Evolutionary conservation across 2,113 vertebrate species (phyloP), one percentile per base, ranked within the genome.

Genomic region (Prietella phreatophila): DNA sequence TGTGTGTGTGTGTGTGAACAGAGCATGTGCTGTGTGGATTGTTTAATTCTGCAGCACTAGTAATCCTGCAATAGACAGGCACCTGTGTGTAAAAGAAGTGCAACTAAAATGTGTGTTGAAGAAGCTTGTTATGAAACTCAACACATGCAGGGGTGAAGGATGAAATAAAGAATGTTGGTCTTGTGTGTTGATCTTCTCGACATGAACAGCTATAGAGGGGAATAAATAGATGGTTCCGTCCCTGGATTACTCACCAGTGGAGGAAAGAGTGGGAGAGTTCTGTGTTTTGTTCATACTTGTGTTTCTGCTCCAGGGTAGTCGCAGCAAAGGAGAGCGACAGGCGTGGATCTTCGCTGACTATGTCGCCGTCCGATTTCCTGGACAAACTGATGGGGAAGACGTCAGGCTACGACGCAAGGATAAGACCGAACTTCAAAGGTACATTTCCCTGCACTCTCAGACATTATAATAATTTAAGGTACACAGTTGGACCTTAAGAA

Each of bases 341-440:
- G 94, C 96, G 96, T 95, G 95, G 95, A 90, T 96, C 97, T 92
- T 95, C 97, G 75, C 94, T 96, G 93, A 96, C 96, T 91, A 94
- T 99, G 94, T 99, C 98, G 93, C 98, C 98, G 88, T 99, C 98
- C 86, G 98, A 99, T 96, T 99, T 99, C 95, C 96, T 99, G 96
- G 98, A 99, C 93, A 99, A 99, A 92, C 96, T 99, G 92, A 99
- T 99, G 98, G 98, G 98, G 92, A 97, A 96, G 91, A 99, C 98
- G 87, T 99, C 98, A 1, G 98, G 98, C 61, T 99, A 99, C 89
- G 98, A 99, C 92, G 98, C 98, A 91, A 96, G 98, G 95, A 99
- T 99, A 93, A 96, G 98, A 93, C 98, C 98, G 47, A 99, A 98
- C 96, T 99, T 99, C 94, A 99, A 99, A 98, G 98, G 98, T 98